Evolutionary conservation across 2,888 invertebrate genomes (phyloP), one percentile per base, ranked within the genome.

Genomic region (Ochropacha duplaris): DNA sequence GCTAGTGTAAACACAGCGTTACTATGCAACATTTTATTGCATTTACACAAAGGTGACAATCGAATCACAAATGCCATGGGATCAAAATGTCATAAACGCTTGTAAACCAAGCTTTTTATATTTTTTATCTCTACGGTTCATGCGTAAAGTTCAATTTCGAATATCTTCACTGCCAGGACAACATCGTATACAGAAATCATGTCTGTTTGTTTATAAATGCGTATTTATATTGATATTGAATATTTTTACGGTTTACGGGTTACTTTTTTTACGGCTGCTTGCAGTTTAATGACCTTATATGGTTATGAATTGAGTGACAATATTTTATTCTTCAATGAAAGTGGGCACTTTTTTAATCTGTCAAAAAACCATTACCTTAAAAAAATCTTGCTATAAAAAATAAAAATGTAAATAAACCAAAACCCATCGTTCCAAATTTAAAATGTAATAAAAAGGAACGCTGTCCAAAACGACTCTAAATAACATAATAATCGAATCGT

Each of bases 31-130:
- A 69, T 75, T 71, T 71, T 71, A 64, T 71, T 56, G 72, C 73
- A 67, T 71, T 56, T 57, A 56, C 58, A 56, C 52, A 59, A 69
- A 71, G 64, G 69, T 71, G 75, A 79, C 73, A 77, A 75, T 78
- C 72, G 63, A 68, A 77, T 75, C 62, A 55, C 49, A 34, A 16
- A 65, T 58, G 49, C 9, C 19, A 9, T 19, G n/a, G 9, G 9
- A 19, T 12, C 0, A 11, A 5, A 16, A 57, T 36, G 11, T 3
- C 11, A 28, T 12, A 16, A 8, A 19, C 14, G 22, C 31, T 12
- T 4, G 55, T 5, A 51, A 59, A 49, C 62, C 61, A 39, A 44
- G 6, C 19, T 19, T n/a, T 44, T 8, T 24, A 0, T 1, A 44
- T 19, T 19, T 8, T 44, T 6, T 2, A 44, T 9, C 44, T 44